A percentile compares a stretch with the other conserved stretches of the same genome.
Evolutionary conservation across 2,113 vertebrate genomes (phyloP).

Genomic region (Uropsilus gracilis): DNA sequence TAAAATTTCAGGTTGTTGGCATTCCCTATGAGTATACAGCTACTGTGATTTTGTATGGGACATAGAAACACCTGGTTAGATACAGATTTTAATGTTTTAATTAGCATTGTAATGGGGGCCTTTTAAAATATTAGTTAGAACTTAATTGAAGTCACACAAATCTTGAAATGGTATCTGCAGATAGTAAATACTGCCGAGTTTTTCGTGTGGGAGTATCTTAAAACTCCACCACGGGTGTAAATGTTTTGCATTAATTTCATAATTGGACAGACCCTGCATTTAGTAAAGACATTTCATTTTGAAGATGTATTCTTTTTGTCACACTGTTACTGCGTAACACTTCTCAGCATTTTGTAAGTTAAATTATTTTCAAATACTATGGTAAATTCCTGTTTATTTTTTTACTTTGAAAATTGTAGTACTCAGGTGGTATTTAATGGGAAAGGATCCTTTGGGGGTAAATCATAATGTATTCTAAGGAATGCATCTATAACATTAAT

Average conservation of each 20-base stretch:
- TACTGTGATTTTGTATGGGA: conserved; percentile 68
- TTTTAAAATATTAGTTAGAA: conserved; percentile 60
- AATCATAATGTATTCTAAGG: conserved; percentile 81
- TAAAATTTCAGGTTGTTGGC: conserved; percentile 69
- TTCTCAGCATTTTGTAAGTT: conserved; percentile 77
- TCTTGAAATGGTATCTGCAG: conserved; percentile 55
- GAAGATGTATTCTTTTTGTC: conserved; percentile 80
- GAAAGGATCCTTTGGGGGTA: conserved; percentile 81
- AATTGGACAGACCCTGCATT: conserved; percentile 76
- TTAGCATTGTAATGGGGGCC: conserved; percentile 42
- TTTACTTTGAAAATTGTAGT: conserved; percentile 70
- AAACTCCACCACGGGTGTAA: conserved; percentile 69
- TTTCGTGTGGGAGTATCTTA: conserved; percentile 56
- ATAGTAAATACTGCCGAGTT: conserved; percentile 55
- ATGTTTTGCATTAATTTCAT: conserved; percentile 83
- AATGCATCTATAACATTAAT: conserved; percentile 77
- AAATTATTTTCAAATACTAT: conserved; percentile 84
- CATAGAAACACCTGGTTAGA: conserved; percentile 57
- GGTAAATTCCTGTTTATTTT: conserved; percentile 82
- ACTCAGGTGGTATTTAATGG: conserved; percentile 81
- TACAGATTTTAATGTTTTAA: conserved; percentile 53
- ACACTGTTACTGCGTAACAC: conserved; percentile 74
- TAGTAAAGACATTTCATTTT: conserved; percentile 76
- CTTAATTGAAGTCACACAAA: conserved; percentile 71
- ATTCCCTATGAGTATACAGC: conserved; percentile 66